Evolutionary conservation across 2,113 vertebrate species (phyloP).

Genomic region (Dasypus novemcinctus): DNA sequence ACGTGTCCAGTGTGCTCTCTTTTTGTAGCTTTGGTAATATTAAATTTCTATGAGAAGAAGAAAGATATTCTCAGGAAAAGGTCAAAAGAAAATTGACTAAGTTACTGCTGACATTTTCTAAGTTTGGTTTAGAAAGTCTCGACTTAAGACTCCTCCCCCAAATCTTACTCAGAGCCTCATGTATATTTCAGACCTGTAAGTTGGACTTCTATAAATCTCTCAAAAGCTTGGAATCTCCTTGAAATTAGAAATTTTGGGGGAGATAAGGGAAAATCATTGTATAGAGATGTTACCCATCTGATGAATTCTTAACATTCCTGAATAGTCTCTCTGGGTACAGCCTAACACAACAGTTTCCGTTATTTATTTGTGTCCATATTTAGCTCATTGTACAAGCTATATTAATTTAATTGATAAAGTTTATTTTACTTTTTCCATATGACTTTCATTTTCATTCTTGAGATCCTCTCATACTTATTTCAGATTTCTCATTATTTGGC

Average conservation of each 20-base stretch:
- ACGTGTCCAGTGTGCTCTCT: not conserved
- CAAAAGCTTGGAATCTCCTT: not conserved
- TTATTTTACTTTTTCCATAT: slow-evolving; percentile 19
- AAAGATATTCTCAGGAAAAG: not conserved
- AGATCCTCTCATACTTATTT: slow-evolving; percentile 55
- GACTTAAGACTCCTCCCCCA: not conserved
- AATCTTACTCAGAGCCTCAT: not conserved
- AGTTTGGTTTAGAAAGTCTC: not conserved
- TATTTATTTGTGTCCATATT: not conserved
- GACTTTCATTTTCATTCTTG: slow-evolving; percentile 58
- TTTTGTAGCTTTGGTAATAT: not conserved
- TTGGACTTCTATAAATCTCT: not conserved
- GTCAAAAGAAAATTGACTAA: not conserved
- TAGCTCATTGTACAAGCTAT: not conserved
- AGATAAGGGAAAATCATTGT: not conserved
- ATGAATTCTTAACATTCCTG: not conserved
- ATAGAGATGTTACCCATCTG: not conserved
- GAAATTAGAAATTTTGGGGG: not conserved
- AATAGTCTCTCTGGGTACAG: not conserved
- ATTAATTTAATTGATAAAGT: slow-evolving; percentile 30
- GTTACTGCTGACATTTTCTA: not conserved
- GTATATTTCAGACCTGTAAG: not conserved
- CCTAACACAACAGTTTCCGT: not conserved
- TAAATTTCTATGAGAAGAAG: not conserved
- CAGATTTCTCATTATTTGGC: slow-evolving; percentile 66